These are phyloP conservation scores for Cisticola juncidis DNA, from an alignment of 2,113 vertebrate genomes.

Conservation along the genomic window DNA sequence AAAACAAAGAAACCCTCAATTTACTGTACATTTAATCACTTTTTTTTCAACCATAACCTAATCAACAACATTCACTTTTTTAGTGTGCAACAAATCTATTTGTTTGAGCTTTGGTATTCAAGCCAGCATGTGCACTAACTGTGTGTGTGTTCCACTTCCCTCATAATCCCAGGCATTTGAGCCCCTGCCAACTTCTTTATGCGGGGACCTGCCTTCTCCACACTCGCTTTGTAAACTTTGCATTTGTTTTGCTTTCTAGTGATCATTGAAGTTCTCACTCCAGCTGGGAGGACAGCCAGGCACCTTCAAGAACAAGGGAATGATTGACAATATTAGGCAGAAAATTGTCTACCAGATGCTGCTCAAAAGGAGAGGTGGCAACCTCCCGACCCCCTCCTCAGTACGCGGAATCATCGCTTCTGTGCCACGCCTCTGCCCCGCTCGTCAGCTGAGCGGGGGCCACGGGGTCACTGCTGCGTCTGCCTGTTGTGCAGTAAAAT, in stretches of 20 bases:
- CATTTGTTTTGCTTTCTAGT: constrained; percentile 53
- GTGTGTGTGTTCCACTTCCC: constrained; percentile 20
- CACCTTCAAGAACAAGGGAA: constrained; percentile 53
- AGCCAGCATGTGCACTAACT: neutral
- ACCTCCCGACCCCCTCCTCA: constrained; percentile 28
- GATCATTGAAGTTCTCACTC: constrained; percentile 52
- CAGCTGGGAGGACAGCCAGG: constrained; percentile 63
- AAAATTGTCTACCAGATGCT: constrained; percentile 61
- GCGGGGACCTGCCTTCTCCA: constrained; percentile 48
- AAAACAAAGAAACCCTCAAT: neutral
- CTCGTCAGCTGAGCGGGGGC: neutral
- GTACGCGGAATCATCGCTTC: neutral
- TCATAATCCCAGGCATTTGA: constrained; percentile 32
- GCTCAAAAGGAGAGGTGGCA: constrained; percentile 50
- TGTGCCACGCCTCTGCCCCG: constrained; percentile 8
- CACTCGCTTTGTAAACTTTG: constrained; percentile 47
- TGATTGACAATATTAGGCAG: constrained; percentile 64
- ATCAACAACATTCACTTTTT: neutral
- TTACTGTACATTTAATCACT: neutral
- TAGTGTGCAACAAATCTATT: neutral
- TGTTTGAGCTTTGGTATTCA: neutral
- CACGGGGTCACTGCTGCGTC: neutral
- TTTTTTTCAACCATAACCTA: neutral
- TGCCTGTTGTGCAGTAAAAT: neutral
- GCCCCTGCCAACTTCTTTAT: constrained; percentile 38